phyloP scores from a whole-genome alignment of 2,113 vertebrate species.

The Xiphias gladius region DNA sequence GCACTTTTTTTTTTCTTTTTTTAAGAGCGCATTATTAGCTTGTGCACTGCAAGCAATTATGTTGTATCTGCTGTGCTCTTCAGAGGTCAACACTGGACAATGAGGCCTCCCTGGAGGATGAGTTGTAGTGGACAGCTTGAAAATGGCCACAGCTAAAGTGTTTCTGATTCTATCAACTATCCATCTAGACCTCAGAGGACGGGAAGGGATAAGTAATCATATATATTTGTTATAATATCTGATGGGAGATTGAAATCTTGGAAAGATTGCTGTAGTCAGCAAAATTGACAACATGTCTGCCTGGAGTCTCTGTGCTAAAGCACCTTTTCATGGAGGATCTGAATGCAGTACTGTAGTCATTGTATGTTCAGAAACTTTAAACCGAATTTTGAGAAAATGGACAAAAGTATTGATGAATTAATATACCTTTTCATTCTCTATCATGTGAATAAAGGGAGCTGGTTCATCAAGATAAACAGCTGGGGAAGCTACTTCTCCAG shows the following conservation, averaged over 20 bases:
- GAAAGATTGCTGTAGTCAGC: constrained; percentile 31
- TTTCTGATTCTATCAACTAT: constrained; percentile 46
- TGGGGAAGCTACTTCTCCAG: too few relatives aligned
- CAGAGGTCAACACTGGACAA: constrained; percentile 20
- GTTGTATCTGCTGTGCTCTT: constrained; percentile 23
- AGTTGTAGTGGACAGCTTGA: not conserved
- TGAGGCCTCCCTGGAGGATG: constrained; percentile 34
- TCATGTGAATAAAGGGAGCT: too few relatives aligned
- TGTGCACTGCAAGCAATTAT: constrained; percentile 45
- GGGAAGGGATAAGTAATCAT: constrained; percentile 58
- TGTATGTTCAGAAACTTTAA: too few relatives aligned
- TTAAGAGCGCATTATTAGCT: constrained; percentile 59
- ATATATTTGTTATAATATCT: constrained; percentile 53
- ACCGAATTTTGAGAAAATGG: too few relatives aligned
- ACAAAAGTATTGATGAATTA: too few relatives aligned
- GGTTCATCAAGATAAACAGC: too few relatives aligned
- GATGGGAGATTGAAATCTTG: constrained; percentile 25
- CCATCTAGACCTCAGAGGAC: constrained; percentile 32
- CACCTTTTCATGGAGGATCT: not conserved
- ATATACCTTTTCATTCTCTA: too few relatives aligned
- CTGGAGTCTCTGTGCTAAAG: constrained; percentile 14
- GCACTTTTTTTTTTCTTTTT: not conserved
- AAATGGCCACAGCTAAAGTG: constrained; percentile 36
- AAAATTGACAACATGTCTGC: constrained; percentile 21
- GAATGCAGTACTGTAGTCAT: not conserved